Evolutionary conservation across 2,888 invertebrate genomes (phyloP), one percentile per base, ranked within the genome.

Genomic region (Eucera pruinosa): DNA sequence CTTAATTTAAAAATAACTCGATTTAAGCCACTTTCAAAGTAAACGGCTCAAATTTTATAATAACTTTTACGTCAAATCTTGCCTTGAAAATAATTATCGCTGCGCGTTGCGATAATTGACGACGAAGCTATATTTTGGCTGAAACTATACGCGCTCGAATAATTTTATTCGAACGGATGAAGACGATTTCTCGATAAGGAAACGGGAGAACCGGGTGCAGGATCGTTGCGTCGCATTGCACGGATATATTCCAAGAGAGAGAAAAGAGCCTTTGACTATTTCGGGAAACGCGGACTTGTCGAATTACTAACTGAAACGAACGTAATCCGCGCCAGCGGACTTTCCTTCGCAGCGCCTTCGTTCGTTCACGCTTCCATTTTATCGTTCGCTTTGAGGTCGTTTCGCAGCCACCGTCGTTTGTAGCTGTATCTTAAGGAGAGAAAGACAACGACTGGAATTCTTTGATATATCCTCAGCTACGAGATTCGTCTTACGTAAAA

Each of bases 181-280:
- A 52, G 52, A 39, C 23, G 25, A 43, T 45, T 60, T 77, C 66
- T 61, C 47, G 69, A 76, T 62, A 62, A 57, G 77, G 41, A 54
- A 64, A 48, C 30, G 30, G 15, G 33, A n/a, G 27, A 6, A 27
- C 9, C 23, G 33, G 13, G n/a, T 4, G 23, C 4, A 20, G 39
- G 30, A 30, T 66, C 45, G 52, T 33, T 23, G 55, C 55, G 43
- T 36, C 11, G 11, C 61, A n/a, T n/a, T n/a, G n/a, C 61, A 27
- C 13, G 62, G 39, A 50, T 62, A 48, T 48, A 18, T 13, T 27
- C 2, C 18, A 27, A 25, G 27, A 18, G 39, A 15, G 48, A 41
- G 18, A 27, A 39, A 3, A 5, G 3, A 20, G 23, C 39, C 30
- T 43, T 45, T 43, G 45, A 23, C 33, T 55, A 4, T 6, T 18